Percentiles rank a stretch among this genome's conserved stretches.
Conservation (phyloP, 2,113 vertebrate species). For the Ceuthmochares aereus region DNA sequence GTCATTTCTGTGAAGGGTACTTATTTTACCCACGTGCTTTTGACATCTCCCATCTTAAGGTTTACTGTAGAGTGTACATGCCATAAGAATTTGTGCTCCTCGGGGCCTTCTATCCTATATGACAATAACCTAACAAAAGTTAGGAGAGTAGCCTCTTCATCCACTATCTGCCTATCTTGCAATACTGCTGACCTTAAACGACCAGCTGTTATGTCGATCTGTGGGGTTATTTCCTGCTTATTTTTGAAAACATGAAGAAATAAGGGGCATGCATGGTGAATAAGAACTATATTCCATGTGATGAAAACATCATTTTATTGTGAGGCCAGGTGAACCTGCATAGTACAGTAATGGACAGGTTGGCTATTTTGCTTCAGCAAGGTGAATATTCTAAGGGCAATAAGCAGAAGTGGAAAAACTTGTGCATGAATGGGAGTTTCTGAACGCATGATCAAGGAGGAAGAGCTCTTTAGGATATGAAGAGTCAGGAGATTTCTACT, state of each 20-base stretch:
- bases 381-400: background rate
- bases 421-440: background rate
- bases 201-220: background rate
- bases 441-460: background rate
- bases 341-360: background rate
- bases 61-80: background rate
- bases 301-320: background rate
- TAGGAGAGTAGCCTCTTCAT: background rate
- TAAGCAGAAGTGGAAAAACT: background rate
- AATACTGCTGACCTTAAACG: accelerated
- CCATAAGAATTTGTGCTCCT: background rate
- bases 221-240: background rate
- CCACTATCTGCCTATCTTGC: background rate
- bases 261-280: background rate
- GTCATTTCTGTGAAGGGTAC: background rate
- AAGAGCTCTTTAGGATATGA: background rate
- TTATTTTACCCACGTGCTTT: background rate
- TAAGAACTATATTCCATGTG: background rate
- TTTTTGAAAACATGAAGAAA: background rate
- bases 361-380: background rate
- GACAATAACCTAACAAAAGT: background rate
- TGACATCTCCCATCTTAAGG: background rate
- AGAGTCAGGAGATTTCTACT: background rate
- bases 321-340: background rate
- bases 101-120: background rate